phyloP scores from a whole-genome alignment of 2,113 vertebrate species.

The Sciurus niger region DNA sequence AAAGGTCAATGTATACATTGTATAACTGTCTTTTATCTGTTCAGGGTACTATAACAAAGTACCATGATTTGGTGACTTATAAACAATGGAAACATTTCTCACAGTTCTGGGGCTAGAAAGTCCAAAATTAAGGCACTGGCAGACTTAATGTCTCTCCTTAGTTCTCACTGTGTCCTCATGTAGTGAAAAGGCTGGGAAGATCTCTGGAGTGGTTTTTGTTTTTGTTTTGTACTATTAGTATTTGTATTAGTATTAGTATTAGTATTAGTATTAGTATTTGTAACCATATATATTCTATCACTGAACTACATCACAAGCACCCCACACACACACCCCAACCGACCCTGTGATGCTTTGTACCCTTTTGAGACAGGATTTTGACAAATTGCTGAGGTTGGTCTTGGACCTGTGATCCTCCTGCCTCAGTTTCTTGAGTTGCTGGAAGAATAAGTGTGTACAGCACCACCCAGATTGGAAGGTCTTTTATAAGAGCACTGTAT shows the following conservation, averaged over 20 bases:
- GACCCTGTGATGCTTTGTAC: too few relatives aligned
- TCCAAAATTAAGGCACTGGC: not conserved
- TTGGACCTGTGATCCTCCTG: too few relatives aligned
- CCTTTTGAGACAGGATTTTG: too few relatives aligned
- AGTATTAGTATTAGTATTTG: too few relatives aligned
- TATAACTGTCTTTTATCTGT: not conserved
- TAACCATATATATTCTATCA: too few relatives aligned
- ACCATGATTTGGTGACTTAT: not conserved
- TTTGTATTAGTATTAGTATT: too few relatives aligned
- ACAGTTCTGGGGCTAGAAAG: not conserved
- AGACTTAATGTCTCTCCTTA: not conserved
- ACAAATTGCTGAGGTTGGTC: too few relatives aligned
- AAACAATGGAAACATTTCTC: not conserved
- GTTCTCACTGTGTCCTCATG: not conserved
- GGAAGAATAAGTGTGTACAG: too few relatives aligned
- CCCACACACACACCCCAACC: too few relatives aligned
- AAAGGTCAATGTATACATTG: not conserved
- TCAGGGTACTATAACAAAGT: not conserved
- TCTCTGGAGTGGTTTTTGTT: not conserved
- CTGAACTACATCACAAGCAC: too few relatives aligned
- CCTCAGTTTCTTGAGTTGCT: too few relatives aligned
- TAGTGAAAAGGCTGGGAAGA: not conserved
- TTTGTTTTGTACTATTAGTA: too few relatives aligned
- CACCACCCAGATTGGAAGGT: not conserved
- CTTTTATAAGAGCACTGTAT: not conserved